Base-by-base conservation (phyloP, 2,113 vertebrate species). In the Seriola quinqueradiata region DNA sequence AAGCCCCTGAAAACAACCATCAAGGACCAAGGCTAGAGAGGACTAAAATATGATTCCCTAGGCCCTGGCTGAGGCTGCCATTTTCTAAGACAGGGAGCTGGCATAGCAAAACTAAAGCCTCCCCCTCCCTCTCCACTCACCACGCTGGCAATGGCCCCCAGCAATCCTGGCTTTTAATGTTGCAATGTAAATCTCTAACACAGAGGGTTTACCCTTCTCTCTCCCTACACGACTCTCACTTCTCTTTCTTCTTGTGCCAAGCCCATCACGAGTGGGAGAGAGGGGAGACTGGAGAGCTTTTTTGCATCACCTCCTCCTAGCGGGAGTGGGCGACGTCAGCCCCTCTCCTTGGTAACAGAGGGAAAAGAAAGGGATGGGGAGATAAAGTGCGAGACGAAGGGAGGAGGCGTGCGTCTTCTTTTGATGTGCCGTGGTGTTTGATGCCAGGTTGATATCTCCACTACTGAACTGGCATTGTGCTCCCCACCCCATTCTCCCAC, bases 231-330 rank as follows among this genome's bases (percentile, higher is more conserved):
- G 3, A 78, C 87, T 82, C 82, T 83, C 82, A 71, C 83, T 83
- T 85, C 75, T 83, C 82, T 93, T 94, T 94, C 89, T 94, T 94
- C 89, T 85, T 17, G 71, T 93, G 94, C 94, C 94, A 95, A 95
- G 85, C 89, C 88, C 85, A 74, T 93, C 90, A 88, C 52, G 79
- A 90, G 86, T 78, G 85, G 81, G 85, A 86, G 87, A 71, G 87
- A 77, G 79, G 83, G 79, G 88, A 89, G 91, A 88, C 86, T 82
- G 83, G 72, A 83, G 86, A 89, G 89, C 77, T 83, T 87, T 87
- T 92, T 93, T 92, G 91, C 91, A 92, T 93, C 91, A 92, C 80
- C 87, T 86, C 91, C 91, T 87, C 88, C 83, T 70, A 60, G 89
- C 82, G 25, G 61, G 89, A 91, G 92, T 92, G 92, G 90, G 92